Base-by-base conservation (phyloP, 2,888 invertebrate species). In the Drosophila silvestris region DNA sequence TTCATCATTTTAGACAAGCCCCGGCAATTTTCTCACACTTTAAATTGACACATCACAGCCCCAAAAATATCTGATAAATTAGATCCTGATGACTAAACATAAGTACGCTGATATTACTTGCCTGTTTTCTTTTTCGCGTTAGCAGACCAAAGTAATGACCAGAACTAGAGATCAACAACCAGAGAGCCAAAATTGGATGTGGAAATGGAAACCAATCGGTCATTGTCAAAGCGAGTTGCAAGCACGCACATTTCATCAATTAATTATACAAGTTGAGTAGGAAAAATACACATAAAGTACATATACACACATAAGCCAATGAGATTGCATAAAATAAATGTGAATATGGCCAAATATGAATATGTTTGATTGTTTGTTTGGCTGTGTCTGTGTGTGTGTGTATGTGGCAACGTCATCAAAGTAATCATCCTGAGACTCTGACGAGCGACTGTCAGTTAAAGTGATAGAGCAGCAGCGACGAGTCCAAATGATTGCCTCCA, bases 201-300 rank as follows among this genome's bases (percentile, higher is more conserved):
- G 79, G 51, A 67, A 69, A 81, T 74, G 79, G 66, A 68, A 89
- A 71, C 78, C 89, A 89, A 92, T 92, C 92, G 91, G 85, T 92
- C 92, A 92, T 83, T 91, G 92, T 92, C 92, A 92, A 77, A 58
- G 56, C 54, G 54, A 60, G 26, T 59, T 67, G 74, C 70, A 68
- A 77, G 80, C 86, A 80, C 79, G 79, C 77, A 82, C 79, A 91
- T 92, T 92, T 91, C 92, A 85, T 90, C 92, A 89, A 92, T 92
- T 92, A 92, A 92, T 92, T 90, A 89, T 82, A 66, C 66, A 60
- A 77, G 79, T 66, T 63, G 57, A 62, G 56, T 57, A 41, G 22
- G 58, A 41, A 58, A 47, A 63, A 37, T 59, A 63, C 47, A 16
- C 10, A 47, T 9, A 9, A 47, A 9, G 22, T 47, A 26, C 9